Conservation (phyloP, 2,113 vertebrate species). For the Cochlearius cochlearius region DNA sequence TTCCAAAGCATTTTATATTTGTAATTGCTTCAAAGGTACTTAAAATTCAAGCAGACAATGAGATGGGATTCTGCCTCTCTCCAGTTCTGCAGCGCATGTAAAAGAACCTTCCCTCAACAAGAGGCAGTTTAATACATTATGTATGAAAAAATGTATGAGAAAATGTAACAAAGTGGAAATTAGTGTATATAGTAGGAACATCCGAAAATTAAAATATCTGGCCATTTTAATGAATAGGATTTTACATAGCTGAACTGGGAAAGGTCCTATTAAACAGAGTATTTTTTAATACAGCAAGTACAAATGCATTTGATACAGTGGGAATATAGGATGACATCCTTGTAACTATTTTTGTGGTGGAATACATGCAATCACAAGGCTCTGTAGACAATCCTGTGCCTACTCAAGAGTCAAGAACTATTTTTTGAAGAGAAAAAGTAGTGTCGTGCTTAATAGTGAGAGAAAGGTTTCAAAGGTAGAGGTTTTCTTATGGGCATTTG, state of each 20-base stretch:
- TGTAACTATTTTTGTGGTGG: neutral
- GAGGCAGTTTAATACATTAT: slow-evolving; percentile 3
- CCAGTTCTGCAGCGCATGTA: neutral
- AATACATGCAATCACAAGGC: neutral
- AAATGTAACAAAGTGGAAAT: slow-evolving; percentile 4
- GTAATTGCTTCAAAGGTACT: slow-evolving; percentile 25
- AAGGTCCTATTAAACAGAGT: neutral
- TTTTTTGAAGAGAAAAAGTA: neutral
- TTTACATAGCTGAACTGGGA: neutral
- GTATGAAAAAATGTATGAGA: slow-evolving; percentile 28
- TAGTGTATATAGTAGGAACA: neutral
- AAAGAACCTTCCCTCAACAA: neutral
- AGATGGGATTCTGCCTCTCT: neutral
- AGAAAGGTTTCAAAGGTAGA: neutral
- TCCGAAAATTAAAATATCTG: neutral
- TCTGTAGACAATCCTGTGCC: neutral
- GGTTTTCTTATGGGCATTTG: neutral
- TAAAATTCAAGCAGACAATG: neutral
- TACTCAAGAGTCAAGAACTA: neutral
- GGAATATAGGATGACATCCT: neutral
- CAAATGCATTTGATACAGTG: neutral
- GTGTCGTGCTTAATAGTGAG: neutral
- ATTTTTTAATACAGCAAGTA: neutral
- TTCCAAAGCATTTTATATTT: neutral
- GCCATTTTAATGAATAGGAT: neutral